Conservation (phyloP, 2,113 vertebrate species). For the Chloropsis cyanopogon region DNA sequence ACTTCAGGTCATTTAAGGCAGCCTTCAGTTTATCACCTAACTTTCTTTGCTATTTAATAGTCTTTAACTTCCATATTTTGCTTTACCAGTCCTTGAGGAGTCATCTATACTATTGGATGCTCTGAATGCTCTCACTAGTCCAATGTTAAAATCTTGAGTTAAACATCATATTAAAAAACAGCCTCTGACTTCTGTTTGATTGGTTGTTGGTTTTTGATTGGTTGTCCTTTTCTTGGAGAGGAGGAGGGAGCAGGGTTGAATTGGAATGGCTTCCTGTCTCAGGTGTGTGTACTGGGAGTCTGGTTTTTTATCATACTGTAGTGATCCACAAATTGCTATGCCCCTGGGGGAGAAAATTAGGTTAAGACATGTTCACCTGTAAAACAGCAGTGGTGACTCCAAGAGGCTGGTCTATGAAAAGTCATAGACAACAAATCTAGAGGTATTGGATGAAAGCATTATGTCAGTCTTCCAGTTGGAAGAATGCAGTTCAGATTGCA, state of each 20-base stretch:
- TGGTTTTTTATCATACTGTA: not conserved
- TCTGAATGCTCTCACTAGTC: not conserved
- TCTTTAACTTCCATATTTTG: not conserved
- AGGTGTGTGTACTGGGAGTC: not conserved
- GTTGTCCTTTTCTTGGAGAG: not conserved
- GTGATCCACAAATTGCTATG: not conserved
- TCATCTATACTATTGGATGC: not conserved
- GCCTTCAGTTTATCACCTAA: not conserved
- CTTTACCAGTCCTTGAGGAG: not conserved
- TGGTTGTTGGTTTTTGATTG: not conserved
- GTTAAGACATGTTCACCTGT: not conserved
- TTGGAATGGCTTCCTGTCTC: not conserved
- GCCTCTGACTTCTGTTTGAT: not conserved
- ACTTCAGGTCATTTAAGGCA: not conserved
- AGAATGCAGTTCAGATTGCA: slow-evolving; percentile 33
- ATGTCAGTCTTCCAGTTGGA: slow-evolving; percentile 54
- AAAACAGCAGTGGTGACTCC: slow-evolving; percentile 13
- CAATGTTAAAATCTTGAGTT: not conserved
- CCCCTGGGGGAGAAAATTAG: not conserved
- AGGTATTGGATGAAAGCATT: slow-evolving; percentile 3
- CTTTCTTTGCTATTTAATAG: not conserved
- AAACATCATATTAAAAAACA: not conserved
- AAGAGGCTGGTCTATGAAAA: slow-evolving; percentile 45
- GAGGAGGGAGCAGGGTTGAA: rapidly evolving
- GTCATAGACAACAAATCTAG: not conserved